Evolutionary conservation across 2,888 invertebrate genomes (phyloP).

Genomic region (Oasisia sp.): DNA sequence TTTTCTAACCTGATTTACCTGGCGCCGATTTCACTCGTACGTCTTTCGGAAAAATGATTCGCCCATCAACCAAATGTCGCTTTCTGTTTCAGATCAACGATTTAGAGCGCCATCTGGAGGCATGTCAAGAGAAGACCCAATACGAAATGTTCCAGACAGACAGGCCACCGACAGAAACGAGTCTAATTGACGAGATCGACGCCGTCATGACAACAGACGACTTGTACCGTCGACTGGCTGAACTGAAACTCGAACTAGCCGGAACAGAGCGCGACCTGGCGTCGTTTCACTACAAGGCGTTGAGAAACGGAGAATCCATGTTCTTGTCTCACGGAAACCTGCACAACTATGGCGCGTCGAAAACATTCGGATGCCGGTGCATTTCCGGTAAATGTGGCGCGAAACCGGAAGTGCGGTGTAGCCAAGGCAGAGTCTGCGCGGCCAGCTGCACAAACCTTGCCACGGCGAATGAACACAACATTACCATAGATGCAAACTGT

Average conservation of each 20-base stretch:
- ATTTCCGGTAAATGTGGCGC: neutral
- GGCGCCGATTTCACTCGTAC: too few species aligned
- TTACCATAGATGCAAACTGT: neutral
- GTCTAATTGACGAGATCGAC: neutral
- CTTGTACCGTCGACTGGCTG: neutral
- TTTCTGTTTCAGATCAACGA: conserved; percentile 1
- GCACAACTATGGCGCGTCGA: neutral
- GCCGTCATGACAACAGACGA: neutral
- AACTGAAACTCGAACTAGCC: neutral
- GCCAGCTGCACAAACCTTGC: neutral
- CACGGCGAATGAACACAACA: neutral
- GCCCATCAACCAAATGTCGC: neutral
- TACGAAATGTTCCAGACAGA: neutral
- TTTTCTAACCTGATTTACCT: too few species aligned
- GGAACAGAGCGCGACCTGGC: neutral
- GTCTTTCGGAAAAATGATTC: too few species aligned
- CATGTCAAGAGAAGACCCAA: neutral
- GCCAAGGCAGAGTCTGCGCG: neutral
- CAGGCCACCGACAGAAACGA: neutral
- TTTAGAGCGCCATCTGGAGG: neutral
- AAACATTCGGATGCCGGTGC: neutral
- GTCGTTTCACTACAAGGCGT: neutral
- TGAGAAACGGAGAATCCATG: neutral
- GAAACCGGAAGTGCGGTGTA: neutral
- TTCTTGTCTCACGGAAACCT: neutral